Evolutionary conservation across 2,113 vertebrate genomes (phyloP).

Genomic region (Chaenocephalus aceratus): DNA sequence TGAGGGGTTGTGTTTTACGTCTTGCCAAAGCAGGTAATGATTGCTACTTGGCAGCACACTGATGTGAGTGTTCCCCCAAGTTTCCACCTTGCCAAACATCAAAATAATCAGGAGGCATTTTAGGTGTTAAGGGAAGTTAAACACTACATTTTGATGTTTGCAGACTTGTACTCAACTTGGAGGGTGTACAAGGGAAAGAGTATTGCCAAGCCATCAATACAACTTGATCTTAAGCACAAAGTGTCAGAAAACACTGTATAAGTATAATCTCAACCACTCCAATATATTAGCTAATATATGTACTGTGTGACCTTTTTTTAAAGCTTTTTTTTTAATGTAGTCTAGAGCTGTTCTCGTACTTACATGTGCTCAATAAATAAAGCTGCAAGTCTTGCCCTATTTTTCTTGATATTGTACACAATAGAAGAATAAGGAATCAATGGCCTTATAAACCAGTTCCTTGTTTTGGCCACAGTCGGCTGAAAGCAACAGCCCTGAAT

Average conservation of each 20-base stretch:
- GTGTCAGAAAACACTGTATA: neutral
- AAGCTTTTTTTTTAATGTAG: no score
- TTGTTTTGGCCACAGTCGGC: constrained; percentile 8
- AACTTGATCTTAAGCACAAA: no score
- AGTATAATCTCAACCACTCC: neutral
- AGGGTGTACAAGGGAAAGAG: neutral
- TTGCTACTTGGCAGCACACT: constrained; percentile 57
- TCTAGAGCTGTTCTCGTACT: no score
- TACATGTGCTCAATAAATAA: no score
- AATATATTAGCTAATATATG: constrained; percentile 5
- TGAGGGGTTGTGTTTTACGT: constrained; percentile 63
- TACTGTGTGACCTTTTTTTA: constrained; percentile 22
- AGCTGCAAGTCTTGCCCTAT: no score
- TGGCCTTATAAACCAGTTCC: constrained; percentile 18
- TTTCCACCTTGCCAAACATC: constrained; percentile 40
- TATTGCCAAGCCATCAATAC: neutral
- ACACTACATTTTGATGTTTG: constrained; percentile 23
- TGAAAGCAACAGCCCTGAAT: constrained; percentile 15
- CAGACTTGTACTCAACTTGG: constrained; percentile 4
- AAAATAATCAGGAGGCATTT: constrained; percentile 33
- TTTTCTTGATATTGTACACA: constrained; percentile 27
- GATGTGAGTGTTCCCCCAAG: constrained; percentile 38
- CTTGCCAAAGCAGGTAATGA: constrained; percentile 77
- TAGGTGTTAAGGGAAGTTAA: constrained; percentile 29
- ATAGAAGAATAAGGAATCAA: constrained; percentile 11